Evolutionary conservation across 2,888 invertebrate species (phyloP).

Genomic region (Dendrolimus houi): DNA sequence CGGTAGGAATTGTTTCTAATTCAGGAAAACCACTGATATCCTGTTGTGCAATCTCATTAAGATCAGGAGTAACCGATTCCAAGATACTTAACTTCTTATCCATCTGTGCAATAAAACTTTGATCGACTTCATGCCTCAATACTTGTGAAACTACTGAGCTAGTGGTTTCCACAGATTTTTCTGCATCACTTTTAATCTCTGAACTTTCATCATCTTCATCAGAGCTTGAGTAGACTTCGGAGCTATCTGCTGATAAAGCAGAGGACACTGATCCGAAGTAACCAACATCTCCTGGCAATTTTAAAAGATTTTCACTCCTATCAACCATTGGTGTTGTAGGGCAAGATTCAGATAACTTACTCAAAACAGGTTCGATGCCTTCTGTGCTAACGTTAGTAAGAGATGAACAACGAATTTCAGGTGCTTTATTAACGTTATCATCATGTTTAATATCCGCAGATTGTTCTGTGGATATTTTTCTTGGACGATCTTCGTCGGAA

Average conservation of each 20-base stretch:
- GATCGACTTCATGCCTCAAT: constrained; percentile 45
- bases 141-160: constrained; percentile 76
- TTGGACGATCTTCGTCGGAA: constrained; percentile 38
- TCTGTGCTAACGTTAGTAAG: constrained; percentile 49
- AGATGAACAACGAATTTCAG: constrained; percentile 55
- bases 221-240: constrained; percentile 57
- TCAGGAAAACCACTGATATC: constrained; percentile 17
- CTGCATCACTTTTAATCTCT: constrained; percentile 63
- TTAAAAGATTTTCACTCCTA: constrained; percentile 51
- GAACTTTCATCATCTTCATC: constrained; percentile 67
- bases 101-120: constrained; percentile 43
- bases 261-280: constrained; percentile 63
- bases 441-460: constrained; percentile 14
- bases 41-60: constrained; percentile 11
- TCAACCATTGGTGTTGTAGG: constrained; percentile 54
- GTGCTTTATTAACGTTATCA: constrained; percentile 22
- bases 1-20: constrained; percentile 17
- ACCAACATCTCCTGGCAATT: constrained; percentile 46
- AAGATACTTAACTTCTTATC: constrained; percentile 46
- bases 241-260: constrained; percentile 61
- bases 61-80: constrained; percentile 23
- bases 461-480: constrained; percentile 10
- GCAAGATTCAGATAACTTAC: constrained; percentile 62
- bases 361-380: constrained; percentile 22
- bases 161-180: constrained; percentile 69